phyloP scores from a whole-genome alignment of 2,113 vertebrate genomes.

The Varanus salvator region DNA sequence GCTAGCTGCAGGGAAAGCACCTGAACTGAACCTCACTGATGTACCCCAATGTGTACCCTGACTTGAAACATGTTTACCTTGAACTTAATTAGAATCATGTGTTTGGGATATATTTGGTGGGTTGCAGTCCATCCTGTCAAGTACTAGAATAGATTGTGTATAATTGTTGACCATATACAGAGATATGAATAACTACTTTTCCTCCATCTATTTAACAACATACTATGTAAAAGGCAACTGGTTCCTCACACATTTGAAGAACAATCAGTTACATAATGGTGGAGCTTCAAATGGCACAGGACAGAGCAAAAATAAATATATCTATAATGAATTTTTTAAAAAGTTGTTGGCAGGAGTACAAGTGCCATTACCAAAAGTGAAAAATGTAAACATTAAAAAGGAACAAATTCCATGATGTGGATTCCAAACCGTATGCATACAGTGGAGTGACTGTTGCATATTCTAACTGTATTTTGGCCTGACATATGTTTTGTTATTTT shows the following conservation, averaged over 20 bases:
- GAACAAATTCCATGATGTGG: conserved; percentile 54
- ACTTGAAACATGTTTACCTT: conserved; percentile 2
- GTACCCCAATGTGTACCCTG: conserved; percentile 54
- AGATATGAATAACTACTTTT: conserved; percentile 55
- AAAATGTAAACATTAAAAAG: conserved; percentile 67
- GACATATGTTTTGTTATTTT: not conserved
- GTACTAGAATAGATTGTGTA: conserved; percentile 44
- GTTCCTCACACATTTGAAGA: conserved; percentile 59
- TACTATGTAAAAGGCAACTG: conserved; percentile 58
- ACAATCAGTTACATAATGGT: conserved; percentile 61
- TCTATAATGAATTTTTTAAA: conserved; percentile 62
- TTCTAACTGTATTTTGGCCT: conserved; percentile 49
- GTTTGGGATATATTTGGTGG: not conserved
- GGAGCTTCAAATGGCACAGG: conserved; percentile 51
- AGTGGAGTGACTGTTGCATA: conserved; percentile 21
- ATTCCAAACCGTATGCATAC: not conserved
- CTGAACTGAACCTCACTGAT: conserved; percentile 23
- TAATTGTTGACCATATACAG: conserved; percentile 55
- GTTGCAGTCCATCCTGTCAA: conserved; percentile 68
- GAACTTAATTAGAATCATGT: conserved; percentile 4
- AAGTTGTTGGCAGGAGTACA: conserved; percentile 59
- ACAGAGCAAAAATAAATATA: conserved; percentile 57
- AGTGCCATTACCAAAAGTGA: conserved; percentile 70
- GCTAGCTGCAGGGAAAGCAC: conserved; percentile 60
- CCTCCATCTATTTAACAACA: conserved; percentile 51